These are phyloP conservation scores for Cataglyphis altisquamis DNA, from an alignment of 2,888 invertebrate species.

Conservation along the genomic window DNA sequence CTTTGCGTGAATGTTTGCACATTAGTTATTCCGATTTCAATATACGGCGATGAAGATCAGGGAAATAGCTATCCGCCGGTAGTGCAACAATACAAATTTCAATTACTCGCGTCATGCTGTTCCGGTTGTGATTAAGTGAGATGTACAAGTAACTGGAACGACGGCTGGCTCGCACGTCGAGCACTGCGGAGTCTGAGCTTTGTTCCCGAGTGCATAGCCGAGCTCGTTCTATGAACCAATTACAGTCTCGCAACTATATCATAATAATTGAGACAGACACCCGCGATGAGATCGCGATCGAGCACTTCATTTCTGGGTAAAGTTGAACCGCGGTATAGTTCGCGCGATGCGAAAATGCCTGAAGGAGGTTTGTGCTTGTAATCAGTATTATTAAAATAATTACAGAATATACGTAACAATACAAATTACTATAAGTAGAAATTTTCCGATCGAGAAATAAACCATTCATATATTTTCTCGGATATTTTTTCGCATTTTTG, in stretches of 20 bases:
- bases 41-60: conserved; percentile 16
- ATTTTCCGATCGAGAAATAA: background rate
- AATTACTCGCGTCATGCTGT: conserved; percentile 58
- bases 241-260: conserved; percentile 48
- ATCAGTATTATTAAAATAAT: background rate
- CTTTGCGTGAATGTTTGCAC: background rate
- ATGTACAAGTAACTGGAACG: conserved; percentile 55
- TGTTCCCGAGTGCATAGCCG: conserved; percentile 40
- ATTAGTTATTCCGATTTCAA: background rate
- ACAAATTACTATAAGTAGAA: background rate
- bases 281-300: conserved; percentile 28
- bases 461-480: background rate
- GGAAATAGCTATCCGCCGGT: conserved; percentile 39
- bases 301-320: conserved; percentile 15
- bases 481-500: background rate
- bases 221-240: conserved; percentile 46
- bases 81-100: conserved; percentile 57
- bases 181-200: conserved; percentile 44
- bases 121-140: conserved; percentile 61
- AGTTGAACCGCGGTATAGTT: conserved; percentile 24
- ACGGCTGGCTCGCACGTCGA: conserved; percentile 41
- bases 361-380: background rate
- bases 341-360: background rate
- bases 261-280: conserved; percentile 49
- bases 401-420: background rate